These are phyloP conservation scores for Cyprinus carpio DNA, from an alignment of 2,113 vertebrate species.

Conservation along the genomic window DNA sequence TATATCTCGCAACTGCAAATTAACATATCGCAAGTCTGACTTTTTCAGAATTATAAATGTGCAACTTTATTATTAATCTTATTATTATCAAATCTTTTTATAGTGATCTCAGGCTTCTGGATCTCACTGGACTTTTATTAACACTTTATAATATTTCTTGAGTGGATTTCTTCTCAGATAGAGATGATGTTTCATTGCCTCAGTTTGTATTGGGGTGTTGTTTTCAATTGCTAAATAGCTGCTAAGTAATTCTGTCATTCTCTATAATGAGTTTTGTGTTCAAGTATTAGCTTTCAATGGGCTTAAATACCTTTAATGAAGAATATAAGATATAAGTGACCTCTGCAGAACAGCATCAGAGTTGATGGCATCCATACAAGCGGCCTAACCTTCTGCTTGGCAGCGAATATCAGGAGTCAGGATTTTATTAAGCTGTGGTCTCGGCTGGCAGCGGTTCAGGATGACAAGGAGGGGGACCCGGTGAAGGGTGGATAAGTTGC, in stretches of 20 bases:
- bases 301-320: neutral
- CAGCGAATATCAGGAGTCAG: slow-evolving; percentile 65
- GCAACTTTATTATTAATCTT: neutral
- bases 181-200: neutral
- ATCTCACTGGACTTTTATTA: neutral
- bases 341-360: neutral
- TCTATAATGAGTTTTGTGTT: neutral
- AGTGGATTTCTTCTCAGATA: neutral
- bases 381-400: slow-evolving; percentile 66
- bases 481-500: slow-evolving; percentile 80
- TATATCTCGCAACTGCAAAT: no score
- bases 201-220: neutral
- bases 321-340: neutral
- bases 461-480: slow-evolving; percentile 59
- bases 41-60: no score
- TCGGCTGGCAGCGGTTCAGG: slow-evolving; percentile 76
- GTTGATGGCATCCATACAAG: neutral
- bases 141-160: neutral
- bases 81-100: neutral
- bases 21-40: no score
- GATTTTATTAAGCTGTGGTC: slow-evolving; percentile 79
- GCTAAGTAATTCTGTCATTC: neutral
- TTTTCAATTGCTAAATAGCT: neutral
- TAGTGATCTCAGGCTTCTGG: neutral
- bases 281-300: neutral